These are phyloP conservation scores for Syngnathoides biaculeatus DNA, from an alignment of 2,113 vertebrate genomes.

Conservation along the genomic window DNA sequence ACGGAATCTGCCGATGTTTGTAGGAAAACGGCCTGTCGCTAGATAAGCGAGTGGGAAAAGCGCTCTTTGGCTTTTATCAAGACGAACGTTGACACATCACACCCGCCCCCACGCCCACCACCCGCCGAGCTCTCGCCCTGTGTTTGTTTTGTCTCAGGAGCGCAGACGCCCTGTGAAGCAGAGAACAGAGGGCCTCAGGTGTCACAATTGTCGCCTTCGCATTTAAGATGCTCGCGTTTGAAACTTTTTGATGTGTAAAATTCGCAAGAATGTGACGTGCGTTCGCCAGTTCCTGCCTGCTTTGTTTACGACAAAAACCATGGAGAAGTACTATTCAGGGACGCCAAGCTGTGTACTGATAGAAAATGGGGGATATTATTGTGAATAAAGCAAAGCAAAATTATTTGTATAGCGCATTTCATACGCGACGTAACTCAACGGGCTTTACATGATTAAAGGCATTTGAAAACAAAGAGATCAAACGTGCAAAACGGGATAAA, in stretches of 20 bases:
- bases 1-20: slow-evolving; percentile 38
- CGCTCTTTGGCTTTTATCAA: slow-evolving; percentile 21
- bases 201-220: slow-evolving; percentile 62
- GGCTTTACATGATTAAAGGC: too few relatives aligned
- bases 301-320: background rate
- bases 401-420: too few relatives aligned
- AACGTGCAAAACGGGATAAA: too few relatives aligned
- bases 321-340: background rate
- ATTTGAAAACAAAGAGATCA: too few relatives aligned
- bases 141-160: slow-evolving; percentile 35
- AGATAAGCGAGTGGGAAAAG: slow-evolving; percentile 45
- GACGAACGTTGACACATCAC: slow-evolving; percentile 2
- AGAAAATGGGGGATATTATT: too few relatives aligned
- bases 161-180: slow-evolving; percentile 7
- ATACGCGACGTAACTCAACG: too few relatives aligned
- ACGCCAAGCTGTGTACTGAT: too few relatives aligned
- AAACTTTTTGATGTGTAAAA: too few relatives aligned
- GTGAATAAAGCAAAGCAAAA: too few relatives aligned
- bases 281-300: background rate
- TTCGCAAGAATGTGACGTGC: background rate
- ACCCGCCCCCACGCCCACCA: too few relatives aligned
- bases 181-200: slow-evolving; percentile 57
- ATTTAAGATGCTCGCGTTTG: slow-evolving; percentile 7
- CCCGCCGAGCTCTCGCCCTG: slow-evolving; percentile 6
- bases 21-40: slow-evolving; percentile 31